Percentiles rank a stretch among this genome's conserved stretches.
Evolutionary conservation across 2,888 invertebrate genomes (phyloP).

Genomic region (Nycteola revayana): DNA sequence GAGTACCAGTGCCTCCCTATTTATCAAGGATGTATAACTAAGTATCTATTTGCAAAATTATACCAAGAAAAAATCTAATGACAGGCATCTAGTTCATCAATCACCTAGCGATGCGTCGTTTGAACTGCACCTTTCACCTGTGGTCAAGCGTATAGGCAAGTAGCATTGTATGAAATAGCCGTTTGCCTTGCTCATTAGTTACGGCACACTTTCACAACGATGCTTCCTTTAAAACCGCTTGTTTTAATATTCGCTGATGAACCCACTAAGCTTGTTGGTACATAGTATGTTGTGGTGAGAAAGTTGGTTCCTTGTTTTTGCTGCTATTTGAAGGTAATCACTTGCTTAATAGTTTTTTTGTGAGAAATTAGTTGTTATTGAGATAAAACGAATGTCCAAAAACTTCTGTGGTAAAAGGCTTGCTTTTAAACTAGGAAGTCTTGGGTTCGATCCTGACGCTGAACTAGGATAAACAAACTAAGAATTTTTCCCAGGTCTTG

Average conservation of each 20-base stretch:
- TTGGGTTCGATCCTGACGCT: too few relatives aligned
- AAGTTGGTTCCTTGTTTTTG: not conserved
- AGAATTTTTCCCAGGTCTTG: too few relatives aligned
- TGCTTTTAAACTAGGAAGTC: too few relatives aligned
- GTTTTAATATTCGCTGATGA: constrained; percentile 18
- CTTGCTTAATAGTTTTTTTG: too few relatives aligned
- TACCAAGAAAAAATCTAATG: not conserved
- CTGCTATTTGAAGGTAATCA: too few relatives aligned
- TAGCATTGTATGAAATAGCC: constrained; percentile 36
- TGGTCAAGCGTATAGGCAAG: constrained; percentile 35
- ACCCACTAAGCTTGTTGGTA: not conserved
- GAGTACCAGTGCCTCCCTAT: not conserved
- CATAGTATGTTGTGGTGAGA: not conserved
- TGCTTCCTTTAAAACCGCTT: constrained; percentile 26
- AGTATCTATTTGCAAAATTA: too few relatives aligned
- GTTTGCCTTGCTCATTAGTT: constrained; percentile 44
- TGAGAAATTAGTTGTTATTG: too few relatives aligned
- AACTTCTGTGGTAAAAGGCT: too few relatives aligned
- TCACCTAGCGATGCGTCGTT: constrained; percentile 14
- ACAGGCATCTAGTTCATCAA: constrained; percentile 7
- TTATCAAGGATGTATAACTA: too few relatives aligned
- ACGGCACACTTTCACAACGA: constrained; percentile 52
- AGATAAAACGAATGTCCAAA: too few relatives aligned
- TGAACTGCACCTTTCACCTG: constrained; percentile 48
- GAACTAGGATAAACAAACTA: too few relatives aligned